These are phyloP conservation scores for Hemiscyllium ocellatum DNA, from an alignment of 2,113 vertebrate species.

Conservation along the genomic window DNA sequence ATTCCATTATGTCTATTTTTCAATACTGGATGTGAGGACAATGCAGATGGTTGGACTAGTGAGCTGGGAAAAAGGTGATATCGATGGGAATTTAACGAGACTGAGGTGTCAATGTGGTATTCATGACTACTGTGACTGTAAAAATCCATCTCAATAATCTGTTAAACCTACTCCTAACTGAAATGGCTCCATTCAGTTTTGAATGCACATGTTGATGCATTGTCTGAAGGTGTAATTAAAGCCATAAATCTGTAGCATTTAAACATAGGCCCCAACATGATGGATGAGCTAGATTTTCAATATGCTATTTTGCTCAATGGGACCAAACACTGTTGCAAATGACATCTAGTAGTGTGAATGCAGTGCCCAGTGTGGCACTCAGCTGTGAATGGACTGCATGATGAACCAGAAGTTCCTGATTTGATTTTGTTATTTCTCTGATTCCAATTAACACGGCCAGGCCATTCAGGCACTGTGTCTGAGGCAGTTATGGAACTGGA, in stretches of 20 bases:
- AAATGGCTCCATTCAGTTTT: slow-evolving; percentile 11
- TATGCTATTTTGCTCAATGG: neutral
- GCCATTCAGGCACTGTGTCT: neutral
- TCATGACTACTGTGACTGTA: neutral
- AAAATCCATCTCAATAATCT: slow-evolving; percentile 19
- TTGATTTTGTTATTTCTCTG: neutral
- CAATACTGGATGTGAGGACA: neutral
- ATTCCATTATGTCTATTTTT: neutral
- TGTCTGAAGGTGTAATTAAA: slow-evolving; percentile 4
- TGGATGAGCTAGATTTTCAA: neutral
- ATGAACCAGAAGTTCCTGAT: neutral
- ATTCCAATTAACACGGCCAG: neutral
- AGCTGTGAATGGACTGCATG: neutral
- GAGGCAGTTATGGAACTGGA: neutral
- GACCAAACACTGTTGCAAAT: too few relatives aligned
- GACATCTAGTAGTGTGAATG: too few relatives aligned
- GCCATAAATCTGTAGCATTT: slow-evolving; percentile 4
- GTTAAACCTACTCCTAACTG: neutral
- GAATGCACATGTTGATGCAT: neutral
- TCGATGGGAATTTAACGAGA: neutral
- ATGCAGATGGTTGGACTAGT: too few relatives aligned
- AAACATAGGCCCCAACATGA: neutral
- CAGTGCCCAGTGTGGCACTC: neutral
- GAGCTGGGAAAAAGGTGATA: neutral
- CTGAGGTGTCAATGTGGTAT: neutral